Percentiles rank a stretch among this genome's conserved stretches.
phyloP scores from a whole-genome alignment of 2,888 invertebrate species.

The Spilosoma lubricipeda region DNA sequence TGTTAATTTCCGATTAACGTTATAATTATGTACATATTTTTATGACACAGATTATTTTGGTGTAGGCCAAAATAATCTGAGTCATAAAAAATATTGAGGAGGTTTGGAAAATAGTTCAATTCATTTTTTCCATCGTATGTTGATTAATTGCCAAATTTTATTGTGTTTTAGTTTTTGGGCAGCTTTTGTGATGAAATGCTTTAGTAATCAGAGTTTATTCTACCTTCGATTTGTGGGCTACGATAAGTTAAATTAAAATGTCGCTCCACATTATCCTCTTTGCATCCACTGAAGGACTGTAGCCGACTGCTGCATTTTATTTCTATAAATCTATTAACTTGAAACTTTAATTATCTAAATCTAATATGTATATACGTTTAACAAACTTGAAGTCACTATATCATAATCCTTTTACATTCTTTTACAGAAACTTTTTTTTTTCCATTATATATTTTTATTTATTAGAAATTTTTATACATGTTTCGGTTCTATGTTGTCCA shows the following conservation, averaged over 20 bases:
- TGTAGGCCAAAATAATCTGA: too few species aligned
- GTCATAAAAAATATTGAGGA: too few species aligned
- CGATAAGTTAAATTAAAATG: background rate
- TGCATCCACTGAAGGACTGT: background rate
- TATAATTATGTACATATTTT: background rate
- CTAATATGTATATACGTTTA: background rate
- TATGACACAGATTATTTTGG: background rate
- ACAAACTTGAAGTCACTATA: background rate
- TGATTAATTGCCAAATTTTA: background rate
- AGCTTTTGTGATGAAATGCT: background rate
- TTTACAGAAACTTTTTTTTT: too few species aligned
- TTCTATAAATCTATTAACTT: background rate
- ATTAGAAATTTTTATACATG: too few species aligned
- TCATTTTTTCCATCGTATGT: background rate
- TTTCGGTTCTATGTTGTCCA: background rate
- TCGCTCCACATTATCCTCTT: background rate
- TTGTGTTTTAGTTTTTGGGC: background rate
- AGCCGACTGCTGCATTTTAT: background rate
- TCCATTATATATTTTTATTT: too few species aligned
- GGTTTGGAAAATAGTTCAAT: background rate
- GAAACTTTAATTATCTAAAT: background rate
- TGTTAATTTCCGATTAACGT: background rate
- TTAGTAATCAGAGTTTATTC: background rate
- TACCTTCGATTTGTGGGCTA: background rate
- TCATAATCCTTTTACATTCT: background rate